phyloP scores from a whole-genome alignment of 35 echinoderm and acorn worm species.

The Anneissia japonica region DNA sequence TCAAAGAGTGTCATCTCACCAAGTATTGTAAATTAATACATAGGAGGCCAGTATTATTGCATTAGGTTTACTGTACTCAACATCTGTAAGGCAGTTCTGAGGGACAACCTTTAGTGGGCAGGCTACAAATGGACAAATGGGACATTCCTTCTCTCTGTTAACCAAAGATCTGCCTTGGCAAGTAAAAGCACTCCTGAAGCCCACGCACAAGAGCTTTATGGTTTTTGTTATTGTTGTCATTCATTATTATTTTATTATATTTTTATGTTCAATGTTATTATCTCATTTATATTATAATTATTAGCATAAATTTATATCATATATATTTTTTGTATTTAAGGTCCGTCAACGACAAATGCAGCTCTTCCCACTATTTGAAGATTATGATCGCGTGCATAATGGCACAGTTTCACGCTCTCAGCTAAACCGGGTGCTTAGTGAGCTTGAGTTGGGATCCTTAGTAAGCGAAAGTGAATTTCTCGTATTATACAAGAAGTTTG shows the following conservation, averaged over 20 bases:
- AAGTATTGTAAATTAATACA: no score
- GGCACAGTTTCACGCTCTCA: constrained; percentile 78
- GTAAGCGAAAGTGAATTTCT: constrained; percentile 86
- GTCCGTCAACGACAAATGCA: constrained; percentile 72
- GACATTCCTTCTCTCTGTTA: background rate
- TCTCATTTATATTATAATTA: background rate
- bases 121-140: background rate
- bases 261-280: background rate
- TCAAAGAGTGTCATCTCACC: no score
- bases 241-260: background rate
- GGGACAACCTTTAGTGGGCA: background rate
- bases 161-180: no score
- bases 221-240: background rate
- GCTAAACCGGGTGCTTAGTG: constrained; percentile 84
- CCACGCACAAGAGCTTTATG: no score
- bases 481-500: constrained; percentile 85
- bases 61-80: no score
- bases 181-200: no score
- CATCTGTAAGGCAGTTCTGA: no score
- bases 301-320: no score
- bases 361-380: constrained; percentile 90
- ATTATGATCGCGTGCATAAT: constrained; percentile 92
- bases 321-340: constrained; percentile 27
- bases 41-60: no score
- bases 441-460: constrained; percentile 73